phyloP scores from a whole-genome alignment of 2,888 invertebrate species.

The Gymnoscelis rufifasciata region DNA sequence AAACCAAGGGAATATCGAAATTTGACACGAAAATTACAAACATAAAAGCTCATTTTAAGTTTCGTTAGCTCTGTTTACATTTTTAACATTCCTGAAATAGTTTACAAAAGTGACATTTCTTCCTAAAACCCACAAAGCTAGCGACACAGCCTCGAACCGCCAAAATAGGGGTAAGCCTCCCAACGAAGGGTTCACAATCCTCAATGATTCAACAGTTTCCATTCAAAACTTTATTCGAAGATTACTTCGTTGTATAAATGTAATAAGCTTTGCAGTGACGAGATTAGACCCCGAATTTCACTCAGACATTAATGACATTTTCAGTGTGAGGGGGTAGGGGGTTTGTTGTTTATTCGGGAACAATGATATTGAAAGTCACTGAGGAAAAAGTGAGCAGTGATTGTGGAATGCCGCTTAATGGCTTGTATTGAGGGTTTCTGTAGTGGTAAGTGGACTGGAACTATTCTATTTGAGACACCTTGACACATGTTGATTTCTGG shows the following conservation, averaged over 20 bases:
- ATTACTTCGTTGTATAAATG: slow-evolving; percentile 78
- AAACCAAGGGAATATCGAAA: too few species aligned
- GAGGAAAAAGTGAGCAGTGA: slow-evolving; percentile 52
- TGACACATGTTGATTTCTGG: too few species aligned
- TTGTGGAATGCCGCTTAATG: slow-evolving; percentile 18
- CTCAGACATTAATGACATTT: slow-evolving; percentile 79
- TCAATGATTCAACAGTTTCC: slow-evolving; percentile 75
- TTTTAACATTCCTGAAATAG: too few species aligned
- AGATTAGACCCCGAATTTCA: slow-evolving; percentile 77
- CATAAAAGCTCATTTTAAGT: too few species aligned
- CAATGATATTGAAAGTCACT: slow-evolving; percentile 77
- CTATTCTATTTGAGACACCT: background rate
- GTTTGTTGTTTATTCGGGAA: slow-evolving; percentile 63
- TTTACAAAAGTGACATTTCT: background rate
- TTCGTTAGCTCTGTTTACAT: too few species aligned
- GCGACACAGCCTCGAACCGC: background rate
- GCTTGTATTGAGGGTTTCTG: background rate
- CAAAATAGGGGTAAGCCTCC: slow-evolving; percentile 33
- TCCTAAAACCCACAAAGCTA: background rate
- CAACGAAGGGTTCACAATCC: slow-evolving; percentile 75
- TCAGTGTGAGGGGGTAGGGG: slow-evolving; percentile 61
- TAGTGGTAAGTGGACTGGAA: background rate
- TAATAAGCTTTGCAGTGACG: slow-evolving; percentile 78
- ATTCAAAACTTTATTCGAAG: slow-evolving; percentile 78
- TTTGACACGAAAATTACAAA: too few species aligned